Percentiles rank a stretch among this genome's conserved stretches.
Evolutionary conservation across 2,797 vertebrate genomes (phyloP).

Genomic region (Spea hammondii): DNA sequence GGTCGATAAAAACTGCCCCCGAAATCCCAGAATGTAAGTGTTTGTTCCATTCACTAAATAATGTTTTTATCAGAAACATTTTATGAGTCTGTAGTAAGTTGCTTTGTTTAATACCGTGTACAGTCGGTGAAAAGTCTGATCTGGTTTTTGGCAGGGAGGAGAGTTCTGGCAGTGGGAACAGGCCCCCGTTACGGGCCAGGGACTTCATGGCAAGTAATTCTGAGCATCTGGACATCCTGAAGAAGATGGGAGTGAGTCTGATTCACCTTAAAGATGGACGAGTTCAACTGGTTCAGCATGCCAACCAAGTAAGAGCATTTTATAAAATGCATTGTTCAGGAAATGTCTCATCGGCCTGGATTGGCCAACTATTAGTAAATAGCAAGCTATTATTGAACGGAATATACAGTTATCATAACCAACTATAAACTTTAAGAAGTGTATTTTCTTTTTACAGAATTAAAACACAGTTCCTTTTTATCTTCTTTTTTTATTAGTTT

Average conservation of each 20-base stretch:
- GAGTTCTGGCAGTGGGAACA: constrained; percentile 71
- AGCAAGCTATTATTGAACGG: too few species aligned
- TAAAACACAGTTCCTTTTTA: too few species aligned
- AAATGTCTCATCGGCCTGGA: too few species aligned
- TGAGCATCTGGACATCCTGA: constrained; percentile 94
- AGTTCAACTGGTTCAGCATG: constrained; percentile 96
- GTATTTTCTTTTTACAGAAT: too few species aligned
- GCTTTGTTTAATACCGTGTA: not conserved
- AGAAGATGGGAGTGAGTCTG: constrained; percentile 96
- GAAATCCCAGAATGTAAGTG: constrained; percentile 80
- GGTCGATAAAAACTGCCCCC: constrained; percentile 94
- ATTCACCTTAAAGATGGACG: constrained; percentile 96
- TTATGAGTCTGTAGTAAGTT: not conserved
- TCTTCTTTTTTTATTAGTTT: too few species aligned
- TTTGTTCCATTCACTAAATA: constrained; percentile 25
- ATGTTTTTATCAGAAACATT: too few species aligned
- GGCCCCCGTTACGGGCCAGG: constrained; percentile 87
- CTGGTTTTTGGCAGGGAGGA: constrained; percentile 69
- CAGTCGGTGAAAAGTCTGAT: too few species aligned
- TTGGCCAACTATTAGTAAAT: too few species aligned
- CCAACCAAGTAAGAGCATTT: constrained; percentile 81
- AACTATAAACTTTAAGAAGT: too few species aligned
- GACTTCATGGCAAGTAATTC: constrained; percentile 98
- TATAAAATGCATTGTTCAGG: too few species aligned
- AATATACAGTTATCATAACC: too few species aligned